phyloP scores from a whole-genome alignment of 35 echinoderm and acorn worm genomes.

The Hemicentrotus pulcherrimus region DNA sequence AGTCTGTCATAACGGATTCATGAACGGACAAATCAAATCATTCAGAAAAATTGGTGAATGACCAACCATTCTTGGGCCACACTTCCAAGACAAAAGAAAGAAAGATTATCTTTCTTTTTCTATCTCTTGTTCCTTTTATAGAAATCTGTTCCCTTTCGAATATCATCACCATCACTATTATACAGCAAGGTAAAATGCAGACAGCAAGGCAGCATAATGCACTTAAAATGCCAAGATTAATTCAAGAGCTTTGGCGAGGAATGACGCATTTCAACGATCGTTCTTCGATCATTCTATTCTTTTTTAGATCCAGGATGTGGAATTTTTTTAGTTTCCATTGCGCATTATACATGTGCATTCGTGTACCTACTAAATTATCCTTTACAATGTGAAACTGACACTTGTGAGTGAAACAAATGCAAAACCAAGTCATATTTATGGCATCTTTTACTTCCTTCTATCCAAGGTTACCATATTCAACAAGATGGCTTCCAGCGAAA shows the following conservation, averaged over 20 bases:
- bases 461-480: neutral
- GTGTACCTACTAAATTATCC: neutral
- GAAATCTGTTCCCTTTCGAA: neutral
- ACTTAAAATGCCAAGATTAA: conserved; percentile 45
- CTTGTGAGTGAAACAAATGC: neutral
- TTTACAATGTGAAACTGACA: neutral
- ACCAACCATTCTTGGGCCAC: neutral
- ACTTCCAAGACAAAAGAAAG: too few species aligned
- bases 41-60: neutral
- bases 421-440: neutral
- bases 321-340: neutral
- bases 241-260: conserved; percentile 22
- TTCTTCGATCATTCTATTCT: neutral
- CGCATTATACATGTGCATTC: neutral
- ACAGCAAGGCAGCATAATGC: conserved; percentile 12
- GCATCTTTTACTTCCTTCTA: neutral
- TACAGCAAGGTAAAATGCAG: neutral
- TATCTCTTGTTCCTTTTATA: neutral
- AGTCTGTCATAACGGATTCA: neutral
- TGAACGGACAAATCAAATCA: neutral
- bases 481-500: neutral
- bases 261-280: conserved; percentile 10
- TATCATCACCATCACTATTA: neutral
- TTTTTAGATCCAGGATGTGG: neutral
- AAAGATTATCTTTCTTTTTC: neutral